Evolutionary conservation across 2,113 vertebrate genomes (phyloP).

Genomic region (Cinclus mexicanus): DNA sequence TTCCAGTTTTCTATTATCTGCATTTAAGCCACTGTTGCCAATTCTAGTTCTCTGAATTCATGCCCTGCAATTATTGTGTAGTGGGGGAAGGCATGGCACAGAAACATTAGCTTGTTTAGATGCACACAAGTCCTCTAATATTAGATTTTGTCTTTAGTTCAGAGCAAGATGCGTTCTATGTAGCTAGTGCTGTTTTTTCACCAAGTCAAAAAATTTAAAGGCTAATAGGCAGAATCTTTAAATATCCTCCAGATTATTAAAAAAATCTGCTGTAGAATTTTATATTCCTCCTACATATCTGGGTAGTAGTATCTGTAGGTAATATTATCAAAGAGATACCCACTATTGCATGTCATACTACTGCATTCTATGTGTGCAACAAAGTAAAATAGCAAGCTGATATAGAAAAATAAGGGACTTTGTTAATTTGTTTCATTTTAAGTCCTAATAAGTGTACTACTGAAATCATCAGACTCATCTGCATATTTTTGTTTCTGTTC

Average conservation of each 20-base stretch:
- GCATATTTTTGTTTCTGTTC: background rate
- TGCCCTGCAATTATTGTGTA: background rate
- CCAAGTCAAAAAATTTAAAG: background rate
- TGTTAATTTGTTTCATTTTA: background rate
- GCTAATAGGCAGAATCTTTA: background rate
- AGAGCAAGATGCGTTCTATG: background rate
- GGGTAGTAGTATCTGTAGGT: background rate
- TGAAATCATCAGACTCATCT: background rate
- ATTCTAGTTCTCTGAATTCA: background rate
- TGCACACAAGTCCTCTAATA: rapidly evolving
- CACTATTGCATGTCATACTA: background rate
- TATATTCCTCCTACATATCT: background rate
- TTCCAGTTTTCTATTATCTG: background rate
- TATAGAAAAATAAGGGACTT: background rate
- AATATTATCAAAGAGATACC: background rate
- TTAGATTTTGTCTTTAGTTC: background rate
- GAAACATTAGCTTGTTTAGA: background rate
- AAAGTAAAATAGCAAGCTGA: background rate
- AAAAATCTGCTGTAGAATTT: background rate
- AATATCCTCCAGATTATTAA: background rate
- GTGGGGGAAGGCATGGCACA: background rate
- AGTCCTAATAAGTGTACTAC: background rate
- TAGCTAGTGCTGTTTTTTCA: background rate
- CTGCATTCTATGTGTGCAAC: background rate
- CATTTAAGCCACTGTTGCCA: background rate